phyloP scores from a whole-genome alignment of 2,888 invertebrate genomes.

The Cantharis lateralis region DNA sequence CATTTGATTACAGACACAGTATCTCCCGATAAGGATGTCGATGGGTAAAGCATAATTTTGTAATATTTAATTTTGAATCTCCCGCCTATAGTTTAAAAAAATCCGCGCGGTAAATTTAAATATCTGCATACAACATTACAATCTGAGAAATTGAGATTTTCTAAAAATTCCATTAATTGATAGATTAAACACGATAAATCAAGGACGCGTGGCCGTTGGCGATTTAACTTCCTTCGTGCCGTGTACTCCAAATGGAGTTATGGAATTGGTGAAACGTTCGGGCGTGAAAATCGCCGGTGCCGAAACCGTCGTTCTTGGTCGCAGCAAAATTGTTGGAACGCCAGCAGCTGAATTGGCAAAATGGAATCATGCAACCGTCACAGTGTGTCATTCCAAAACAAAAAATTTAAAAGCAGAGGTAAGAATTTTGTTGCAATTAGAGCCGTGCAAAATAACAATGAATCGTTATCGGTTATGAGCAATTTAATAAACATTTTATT shows the following conservation, averaged over 20 bases:
- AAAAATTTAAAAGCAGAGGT: slow-evolving; percentile 78
- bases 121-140: too few species aligned
- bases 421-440: slow-evolving; percentile 31
- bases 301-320: slow-evolving; percentile 90
- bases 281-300: slow-evolving; percentile 80
- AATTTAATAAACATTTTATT: neutral
- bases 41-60: slow-evolving; percentile 80
- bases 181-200: slow-evolving; percentile 87
- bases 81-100: too few species aligned
- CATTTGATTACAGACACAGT: slow-evolving; percentile 88
- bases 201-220: slow-evolving; percentile 89
- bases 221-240: slow-evolving; percentile 90
- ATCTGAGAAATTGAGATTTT: too few species aligned
- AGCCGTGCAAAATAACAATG: neutral
- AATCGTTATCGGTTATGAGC: neutral
- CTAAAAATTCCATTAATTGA: too few species aligned
- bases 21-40: slow-evolving; percentile 89
- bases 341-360: slow-evolving; percentile 92
- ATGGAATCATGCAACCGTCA: slow-evolving; percentile 97
- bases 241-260: slow-evolving; percentile 95
- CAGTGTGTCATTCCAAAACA: slow-evolving; percentile 95
- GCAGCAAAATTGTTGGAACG: slow-evolving; percentile 97
- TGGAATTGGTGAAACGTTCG: slow-evolving; percentile 86
- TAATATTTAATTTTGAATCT: too few species aligned
- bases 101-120: too few species aligned